A percentile compares a stretch with the other conserved stretches of the same genome.
These are phyloP conservation scores for Venustaconcha ellipsiformis DNA, from an alignment of 1,140 invertebrate species.

Conservation along the genomic window DNA sequence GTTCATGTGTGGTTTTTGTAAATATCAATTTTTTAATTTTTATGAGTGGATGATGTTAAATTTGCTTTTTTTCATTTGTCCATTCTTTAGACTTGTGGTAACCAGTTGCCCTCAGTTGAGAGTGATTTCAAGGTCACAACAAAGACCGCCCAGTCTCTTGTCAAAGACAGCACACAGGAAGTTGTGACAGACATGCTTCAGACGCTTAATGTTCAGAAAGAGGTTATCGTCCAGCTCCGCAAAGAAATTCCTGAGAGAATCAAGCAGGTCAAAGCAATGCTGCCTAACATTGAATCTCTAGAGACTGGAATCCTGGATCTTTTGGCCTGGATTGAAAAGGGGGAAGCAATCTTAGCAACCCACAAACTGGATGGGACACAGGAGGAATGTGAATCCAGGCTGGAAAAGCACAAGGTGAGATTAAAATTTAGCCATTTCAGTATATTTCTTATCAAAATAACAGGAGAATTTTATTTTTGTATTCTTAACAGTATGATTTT, in stretches of 20 bases:
- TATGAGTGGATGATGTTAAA: not conserved
- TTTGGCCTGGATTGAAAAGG: conserved; percentile 85
- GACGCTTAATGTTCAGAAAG: conserved; percentile 86
- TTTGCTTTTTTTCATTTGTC: not conserved
- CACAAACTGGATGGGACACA: conserved; percentile 78
- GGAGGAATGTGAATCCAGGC: conserved; percentile 79
- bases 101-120: conserved; percentile 88
- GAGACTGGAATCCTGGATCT: conserved; percentile 89
- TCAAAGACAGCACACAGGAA: conserved; percentile 89
- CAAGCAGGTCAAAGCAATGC: conserved; percentile 70
- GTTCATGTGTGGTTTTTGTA: not conserved
- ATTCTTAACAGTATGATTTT: too few relatives aligned
- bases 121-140: conserved; percentile 89
- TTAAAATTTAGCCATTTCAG: too few relatives aligned
- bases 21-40: not conserved
- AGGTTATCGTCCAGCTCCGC: conserved; percentile 83
- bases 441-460: too few relatives aligned
- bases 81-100: conserved; percentile 74
- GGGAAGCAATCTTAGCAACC: conserved; percentile 79
- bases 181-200: conserved; percentile 92
- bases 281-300: conserved; percentile 90
- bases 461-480: too few relatives aligned
- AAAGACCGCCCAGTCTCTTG: conserved; percentile 89
- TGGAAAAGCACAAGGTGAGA: conserved; percentile 83
- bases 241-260: conserved; percentile 71